Conservation (phyloP, 2,888 invertebrate species). For the Ophion slaviceki region DNA sequence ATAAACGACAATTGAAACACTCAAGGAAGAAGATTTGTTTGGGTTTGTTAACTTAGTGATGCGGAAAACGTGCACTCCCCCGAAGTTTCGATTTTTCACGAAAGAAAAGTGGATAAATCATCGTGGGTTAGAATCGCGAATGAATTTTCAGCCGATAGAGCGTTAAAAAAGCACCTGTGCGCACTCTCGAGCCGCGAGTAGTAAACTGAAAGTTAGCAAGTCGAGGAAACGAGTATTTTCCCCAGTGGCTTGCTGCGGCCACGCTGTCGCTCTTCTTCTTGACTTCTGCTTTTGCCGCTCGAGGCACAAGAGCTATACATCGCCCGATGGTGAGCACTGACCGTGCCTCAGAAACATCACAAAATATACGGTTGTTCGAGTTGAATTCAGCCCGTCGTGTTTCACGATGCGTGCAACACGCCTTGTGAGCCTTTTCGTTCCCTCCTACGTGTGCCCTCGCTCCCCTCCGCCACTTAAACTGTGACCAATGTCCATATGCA, state of each 20-base stretch:
- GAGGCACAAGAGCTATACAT: conserved; percentile 64
- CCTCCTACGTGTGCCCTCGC: conserved; percentile 62
- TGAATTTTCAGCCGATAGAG: conserved; percentile 21
- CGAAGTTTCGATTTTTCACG: background rate
- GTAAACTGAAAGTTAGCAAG: conserved; percentile 79
- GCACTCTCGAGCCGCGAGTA: conserved; percentile 72
- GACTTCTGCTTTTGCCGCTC: conserved; percentile 65
- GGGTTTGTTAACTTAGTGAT: background rate
- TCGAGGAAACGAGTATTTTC: conserved; percentile 65
- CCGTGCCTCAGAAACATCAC: conserved; percentile 73
- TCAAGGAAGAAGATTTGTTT: no score
- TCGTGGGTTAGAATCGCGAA: conserved; percentile 11
- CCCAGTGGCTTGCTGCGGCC: conserved; percentile 62
- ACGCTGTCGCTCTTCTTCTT: conserved; percentile 60
- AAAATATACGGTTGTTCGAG: conserved; percentile 73
- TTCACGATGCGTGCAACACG: conserved; percentile 72
- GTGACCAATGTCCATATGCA: no score
- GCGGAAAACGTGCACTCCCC: background rate
- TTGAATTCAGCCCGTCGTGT: conserved; percentile 76
- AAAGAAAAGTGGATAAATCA: background rate
- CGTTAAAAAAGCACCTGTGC: conserved; percentile 54
- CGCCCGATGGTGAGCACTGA: conserved; percentile 72
- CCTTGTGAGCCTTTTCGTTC: conserved; percentile 52
- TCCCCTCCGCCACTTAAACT: conserved; percentile 33
- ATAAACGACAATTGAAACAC: no score